Percentiles rank a stretch among this genome's conserved stretches.
These are phyloP conservation scores for Neodiprion lecontei DNA, from an alignment of 1,140 invertebrate genomes.

Conservation along the genomic window DNA sequence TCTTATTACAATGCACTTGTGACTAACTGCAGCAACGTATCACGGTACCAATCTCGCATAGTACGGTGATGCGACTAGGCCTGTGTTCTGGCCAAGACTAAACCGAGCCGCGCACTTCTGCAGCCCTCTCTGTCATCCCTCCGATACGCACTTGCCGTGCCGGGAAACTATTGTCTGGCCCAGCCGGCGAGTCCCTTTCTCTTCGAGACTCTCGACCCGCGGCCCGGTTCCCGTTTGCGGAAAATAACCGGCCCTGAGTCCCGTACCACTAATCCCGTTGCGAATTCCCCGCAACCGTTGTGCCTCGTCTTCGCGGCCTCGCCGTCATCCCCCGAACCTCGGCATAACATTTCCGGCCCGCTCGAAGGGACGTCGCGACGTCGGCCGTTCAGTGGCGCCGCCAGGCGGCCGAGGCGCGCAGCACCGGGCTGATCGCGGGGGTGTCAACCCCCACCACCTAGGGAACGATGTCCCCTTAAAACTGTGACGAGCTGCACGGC, in stretches of 20 bases:
- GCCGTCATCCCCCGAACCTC: not conserved
- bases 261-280: too few relatives aligned
- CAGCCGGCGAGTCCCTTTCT: not conserved
- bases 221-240: too few relatives aligned
- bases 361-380: conserved; percentile 37
- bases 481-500: not conserved
- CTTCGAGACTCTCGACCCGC: not conserved
- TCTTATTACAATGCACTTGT: too few relatives aligned
- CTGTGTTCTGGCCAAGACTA: conserved; percentile 63
- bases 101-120: conserved; percentile 55
- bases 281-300: too few relatives aligned
- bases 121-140: conserved; percentile 48
- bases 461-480: not conserved
- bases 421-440: conserved; percentile 48
- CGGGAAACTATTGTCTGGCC: conserved; percentile 18
- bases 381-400: conserved; percentile 57
- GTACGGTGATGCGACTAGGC: conserved; percentile 53
- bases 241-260: too few relatives aligned
- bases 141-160: conserved; percentile 20
- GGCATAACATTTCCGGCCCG: conserved; percentile 48
- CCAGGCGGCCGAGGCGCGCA: conserved; percentile 29
- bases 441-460: conserved; percentile 47
- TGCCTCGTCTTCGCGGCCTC: too few relatives aligned
- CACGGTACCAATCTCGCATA: not conserved
- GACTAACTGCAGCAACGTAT: not conserved